Conservation (phyloP, 2,888 invertebrate species). For the Leptinotarsa haldemani region DNA sequence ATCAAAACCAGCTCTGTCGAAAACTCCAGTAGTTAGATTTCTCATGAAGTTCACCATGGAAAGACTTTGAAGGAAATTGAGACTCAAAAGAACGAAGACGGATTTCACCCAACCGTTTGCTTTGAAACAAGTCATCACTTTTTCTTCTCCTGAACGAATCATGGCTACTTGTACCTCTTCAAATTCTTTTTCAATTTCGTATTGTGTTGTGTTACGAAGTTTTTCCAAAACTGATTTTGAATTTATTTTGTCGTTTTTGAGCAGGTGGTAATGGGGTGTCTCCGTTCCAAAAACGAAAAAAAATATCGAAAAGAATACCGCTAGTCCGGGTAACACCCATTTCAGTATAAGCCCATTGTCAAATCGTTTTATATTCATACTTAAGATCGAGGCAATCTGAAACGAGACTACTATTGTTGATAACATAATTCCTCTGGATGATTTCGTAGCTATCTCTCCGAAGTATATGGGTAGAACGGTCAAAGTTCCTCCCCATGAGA, state of each 20-base stretch:
- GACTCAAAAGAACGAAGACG: background rate
- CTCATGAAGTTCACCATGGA: background rate
- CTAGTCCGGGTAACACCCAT: too few relatives aligned
- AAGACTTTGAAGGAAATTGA: background rate
- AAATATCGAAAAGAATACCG: background rate
- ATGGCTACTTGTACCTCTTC: too few relatives aligned
- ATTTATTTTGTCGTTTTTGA: background rate
- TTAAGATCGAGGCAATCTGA: too few relatives aligned
- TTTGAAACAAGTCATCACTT: constrained; percentile 22
- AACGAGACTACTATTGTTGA: too few relatives aligned
- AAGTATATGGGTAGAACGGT: constrained; percentile 1
- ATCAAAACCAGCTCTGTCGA: too few relatives aligned
- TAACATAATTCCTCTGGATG: too few relatives aligned
- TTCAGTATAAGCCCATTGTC: too few relatives aligned
- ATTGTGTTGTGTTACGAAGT: too few relatives aligned
- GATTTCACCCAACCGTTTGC: constrained; percentile 6
- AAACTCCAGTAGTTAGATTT: too few relatives aligned
- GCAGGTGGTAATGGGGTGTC: background rate
- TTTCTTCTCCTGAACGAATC: background rate
- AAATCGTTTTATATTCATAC: too few relatives aligned
- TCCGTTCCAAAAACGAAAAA: background rate
- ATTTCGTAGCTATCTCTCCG: background rate
- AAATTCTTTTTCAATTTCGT: too few relatives aligned
- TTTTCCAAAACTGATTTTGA: background rate
- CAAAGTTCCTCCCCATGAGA: constrained; percentile 4